Percentiles rank a stretch among this genome's conserved stretches.
phyloP scores from a whole-genome alignment of 2,113 vertebrate genomes.

The Eclectus roratus region DNA sequence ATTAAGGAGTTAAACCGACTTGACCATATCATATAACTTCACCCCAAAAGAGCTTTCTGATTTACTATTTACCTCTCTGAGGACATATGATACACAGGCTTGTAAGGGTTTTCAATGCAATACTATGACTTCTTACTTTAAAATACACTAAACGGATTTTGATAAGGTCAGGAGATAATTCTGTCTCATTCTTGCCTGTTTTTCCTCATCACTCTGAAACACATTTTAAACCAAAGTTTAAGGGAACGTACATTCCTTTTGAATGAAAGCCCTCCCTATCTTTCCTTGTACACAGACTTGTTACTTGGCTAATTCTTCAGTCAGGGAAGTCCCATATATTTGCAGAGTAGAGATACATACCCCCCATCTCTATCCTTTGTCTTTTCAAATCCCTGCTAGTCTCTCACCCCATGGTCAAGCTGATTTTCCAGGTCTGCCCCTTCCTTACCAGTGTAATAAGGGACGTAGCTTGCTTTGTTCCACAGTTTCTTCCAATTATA shows the following conservation, averaged over 20 bases:
- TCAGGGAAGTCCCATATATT: background rate
- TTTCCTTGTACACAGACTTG: background rate
- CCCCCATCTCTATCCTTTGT: background rate
- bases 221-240: background rate
- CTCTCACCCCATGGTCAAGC: background rate
- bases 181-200: background rate
- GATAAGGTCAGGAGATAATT: background rate
- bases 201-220: background rate
- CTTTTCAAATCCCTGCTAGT: background rate
- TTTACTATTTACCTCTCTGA: background rate
- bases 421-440: background rate
- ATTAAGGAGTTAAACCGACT: background rate
- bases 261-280: background rate
- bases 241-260: background rate
- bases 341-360: background rate
- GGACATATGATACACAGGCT: background rate
- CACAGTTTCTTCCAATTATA: background rate
- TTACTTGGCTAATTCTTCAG: background rate
- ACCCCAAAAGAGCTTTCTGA: background rate
- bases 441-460: background rate
- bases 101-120: background rate
- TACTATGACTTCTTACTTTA: background rate
- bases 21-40: background rate
- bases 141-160: background rate
- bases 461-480: background rate